Percentiles rank a stretch among this genome's conserved stretches.
Evolutionary conservation across 2,888 invertebrate genomes (phyloP).

Genomic region (Cactoblastis cactorum): DNA sequence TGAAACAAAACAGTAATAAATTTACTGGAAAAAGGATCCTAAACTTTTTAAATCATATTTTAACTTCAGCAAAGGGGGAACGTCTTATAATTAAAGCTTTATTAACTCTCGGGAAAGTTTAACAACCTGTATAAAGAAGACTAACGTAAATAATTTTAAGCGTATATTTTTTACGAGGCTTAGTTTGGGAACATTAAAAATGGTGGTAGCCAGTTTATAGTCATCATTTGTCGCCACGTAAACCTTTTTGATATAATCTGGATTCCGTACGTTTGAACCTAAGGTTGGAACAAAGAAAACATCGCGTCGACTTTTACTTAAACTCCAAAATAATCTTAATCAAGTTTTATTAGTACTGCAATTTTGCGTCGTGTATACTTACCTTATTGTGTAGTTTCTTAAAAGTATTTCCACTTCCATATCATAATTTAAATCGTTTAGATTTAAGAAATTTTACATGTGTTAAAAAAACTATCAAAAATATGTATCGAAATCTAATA

Average conservation of each 20-base stretch:
- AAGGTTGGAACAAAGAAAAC: too few species aligned
- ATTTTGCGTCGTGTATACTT: too few species aligned
- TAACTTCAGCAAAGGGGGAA: not conserved
- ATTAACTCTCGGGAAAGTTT: not conserved
- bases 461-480: too few species aligned
- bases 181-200: slow-evolving; percentile 46
- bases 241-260: slow-evolving; percentile 21
- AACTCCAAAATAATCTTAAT: too few species aligned
- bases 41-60: slow-evolving; percentile 4
- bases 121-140: slow-evolving; percentile 31
- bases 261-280: too few species aligned
- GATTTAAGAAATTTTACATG: too few species aligned
- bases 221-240: slow-evolving; percentile 55
- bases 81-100: not conserved
- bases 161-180: slow-evolving; percentile 31
- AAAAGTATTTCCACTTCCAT: too few species aligned
- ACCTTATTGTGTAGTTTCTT: too few species aligned
- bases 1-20: slow-evolving; percentile 9
- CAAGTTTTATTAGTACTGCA: too few species aligned
- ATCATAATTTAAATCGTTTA: too few species aligned
- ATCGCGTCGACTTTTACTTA: too few species aligned
- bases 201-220: slow-evolving; percentile 50
- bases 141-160: slow-evolving; percentile 24
- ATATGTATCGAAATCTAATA: too few species aligned
- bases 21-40: not conserved